phyloP scores from a whole-genome alignment of 30 jellyfish, hydroid and myxozoan genomes.

The Phacellophora camtschatica region DNA sequence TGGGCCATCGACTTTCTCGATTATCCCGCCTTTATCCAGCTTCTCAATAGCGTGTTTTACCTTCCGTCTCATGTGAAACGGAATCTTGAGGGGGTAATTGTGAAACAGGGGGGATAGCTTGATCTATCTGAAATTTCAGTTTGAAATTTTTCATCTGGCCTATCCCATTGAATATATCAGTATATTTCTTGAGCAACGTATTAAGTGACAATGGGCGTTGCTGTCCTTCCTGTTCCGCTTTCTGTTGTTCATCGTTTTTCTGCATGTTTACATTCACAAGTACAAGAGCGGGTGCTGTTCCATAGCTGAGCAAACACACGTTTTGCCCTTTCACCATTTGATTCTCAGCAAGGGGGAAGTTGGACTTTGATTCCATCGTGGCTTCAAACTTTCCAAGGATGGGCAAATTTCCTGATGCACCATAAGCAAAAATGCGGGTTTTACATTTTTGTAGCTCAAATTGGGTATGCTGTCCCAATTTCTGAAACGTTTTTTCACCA shows the following conservation, averaged over 20 bases:
- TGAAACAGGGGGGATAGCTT: constrained; percentile 53
- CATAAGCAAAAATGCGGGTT: constrained; percentile 28
- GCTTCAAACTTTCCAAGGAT: constrained; percentile 30
- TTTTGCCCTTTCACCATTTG: constrained; percentile 21
- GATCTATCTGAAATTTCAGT: too few relatives aligned
- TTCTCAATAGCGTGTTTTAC: constrained; percentile 5
- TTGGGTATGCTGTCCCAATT: background rate
- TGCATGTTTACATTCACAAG: constrained; percentile 6
- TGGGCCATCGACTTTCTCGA: constrained; percentile 31
- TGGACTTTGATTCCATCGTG: background rate
- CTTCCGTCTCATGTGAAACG: constrained; percentile 33
- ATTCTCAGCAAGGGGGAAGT: background rate
- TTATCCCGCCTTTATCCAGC: constrained; percentile 9
- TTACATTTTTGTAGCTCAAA: background rate
- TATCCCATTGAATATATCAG: constrained; percentile 9
- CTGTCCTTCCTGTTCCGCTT: background rate
- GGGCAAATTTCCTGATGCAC: constrained; percentile 23
- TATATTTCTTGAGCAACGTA: background rate
- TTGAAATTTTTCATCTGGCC: background rate
- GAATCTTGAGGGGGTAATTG: constrained; percentile 30
- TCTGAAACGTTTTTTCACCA: background rate
- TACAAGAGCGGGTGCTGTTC: constrained; percentile 26
- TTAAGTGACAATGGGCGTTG: too few relatives aligned
- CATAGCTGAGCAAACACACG: constrained; percentile 19
- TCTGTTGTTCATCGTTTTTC: background rate